Conservation (phyloP, 2,797 vertebrate genomes). For the Microhierax caerulescens region DNA sequence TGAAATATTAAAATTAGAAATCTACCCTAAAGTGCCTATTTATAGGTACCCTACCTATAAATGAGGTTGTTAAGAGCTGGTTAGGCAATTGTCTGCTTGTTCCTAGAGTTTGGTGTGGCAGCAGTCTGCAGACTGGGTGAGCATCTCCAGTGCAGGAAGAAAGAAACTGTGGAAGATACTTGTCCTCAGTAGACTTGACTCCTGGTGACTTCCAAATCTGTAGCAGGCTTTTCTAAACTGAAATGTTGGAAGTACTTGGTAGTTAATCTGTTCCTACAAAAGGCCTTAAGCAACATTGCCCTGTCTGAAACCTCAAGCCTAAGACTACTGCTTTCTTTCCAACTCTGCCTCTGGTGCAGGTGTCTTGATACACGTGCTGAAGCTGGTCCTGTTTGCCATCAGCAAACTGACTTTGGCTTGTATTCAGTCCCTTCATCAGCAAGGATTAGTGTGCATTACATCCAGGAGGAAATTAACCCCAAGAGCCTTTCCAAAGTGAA, state of each 20-base stretch:
- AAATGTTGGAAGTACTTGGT: background rate
- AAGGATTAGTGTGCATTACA: constrained; percentile 35
- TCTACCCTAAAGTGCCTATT: background rate
- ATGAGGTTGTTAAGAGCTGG: background rate
- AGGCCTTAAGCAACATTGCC: background rate
- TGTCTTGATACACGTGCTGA: background rate
- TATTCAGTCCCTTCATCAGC: constrained; percentile 33
- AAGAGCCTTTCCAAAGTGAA: background rate
- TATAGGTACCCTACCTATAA: background rate
- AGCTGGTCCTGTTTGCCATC: background rate
- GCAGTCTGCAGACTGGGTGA: background rate
- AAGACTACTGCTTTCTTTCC: background rate
- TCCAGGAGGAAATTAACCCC: constrained; percentile 54
- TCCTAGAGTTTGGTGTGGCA: background rate
- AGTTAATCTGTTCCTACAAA: background rate
- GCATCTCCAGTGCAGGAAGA: background rate
- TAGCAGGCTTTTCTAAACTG: background rate
- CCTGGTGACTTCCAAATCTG: background rate
- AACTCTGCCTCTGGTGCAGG: background rate
- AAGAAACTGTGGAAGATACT: background rate
- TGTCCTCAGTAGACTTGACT: background rate
- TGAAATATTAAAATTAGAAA: background rate
- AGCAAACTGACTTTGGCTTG: constrained; percentile 57
- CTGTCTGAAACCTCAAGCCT: background rate
- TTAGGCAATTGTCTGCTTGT: background rate